These are phyloP conservation scores for Larimichthys polyactis DNA, from an alignment of 2,113 vertebrate species.

Conservation along the genomic window DNA sequence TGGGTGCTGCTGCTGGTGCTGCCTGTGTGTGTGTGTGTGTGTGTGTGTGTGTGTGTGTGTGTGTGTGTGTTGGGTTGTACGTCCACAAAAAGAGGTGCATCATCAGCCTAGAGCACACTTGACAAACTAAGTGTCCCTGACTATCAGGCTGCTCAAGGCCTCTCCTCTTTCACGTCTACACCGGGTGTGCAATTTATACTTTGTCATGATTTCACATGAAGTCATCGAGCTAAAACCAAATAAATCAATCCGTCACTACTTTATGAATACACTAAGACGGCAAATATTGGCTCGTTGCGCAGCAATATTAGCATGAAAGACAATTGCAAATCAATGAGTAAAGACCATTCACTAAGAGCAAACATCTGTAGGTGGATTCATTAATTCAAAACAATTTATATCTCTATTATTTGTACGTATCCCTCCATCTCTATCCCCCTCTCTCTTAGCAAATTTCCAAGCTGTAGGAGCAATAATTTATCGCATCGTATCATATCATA, in stretches of 20 bases:
- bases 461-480: too few relatives aligned
- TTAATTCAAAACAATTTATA: neutral
- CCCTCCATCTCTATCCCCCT: neutral
- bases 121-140: constrained; percentile 9
- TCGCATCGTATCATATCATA: too few relatives aligned
- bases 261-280: neutral
- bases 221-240: neutral
- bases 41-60: neutral
- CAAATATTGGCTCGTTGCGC: neutral
- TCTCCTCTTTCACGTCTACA: neutral
- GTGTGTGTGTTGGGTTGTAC: constrained; percentile 1
- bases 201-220: neutral
- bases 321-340: neutral
- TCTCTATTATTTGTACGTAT: neutral
- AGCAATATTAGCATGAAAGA: neutral
- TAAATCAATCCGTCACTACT: constrained; percentile 13
- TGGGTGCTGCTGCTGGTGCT: constrained; percentile 23
- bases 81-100: neutral
- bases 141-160: constrained; percentile 29
- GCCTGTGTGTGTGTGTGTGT: constrained; percentile 4
- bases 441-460: too few relatives aligned
- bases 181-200: neutral
- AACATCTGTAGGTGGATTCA: neutral
- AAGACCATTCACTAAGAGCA: too few relatives aligned
- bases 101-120: constrained; percentile 27